Base-by-base conservation (phyloP, 2,113 vertebrate genomes). In the Nothocercus nigrocapillus region DNA sequence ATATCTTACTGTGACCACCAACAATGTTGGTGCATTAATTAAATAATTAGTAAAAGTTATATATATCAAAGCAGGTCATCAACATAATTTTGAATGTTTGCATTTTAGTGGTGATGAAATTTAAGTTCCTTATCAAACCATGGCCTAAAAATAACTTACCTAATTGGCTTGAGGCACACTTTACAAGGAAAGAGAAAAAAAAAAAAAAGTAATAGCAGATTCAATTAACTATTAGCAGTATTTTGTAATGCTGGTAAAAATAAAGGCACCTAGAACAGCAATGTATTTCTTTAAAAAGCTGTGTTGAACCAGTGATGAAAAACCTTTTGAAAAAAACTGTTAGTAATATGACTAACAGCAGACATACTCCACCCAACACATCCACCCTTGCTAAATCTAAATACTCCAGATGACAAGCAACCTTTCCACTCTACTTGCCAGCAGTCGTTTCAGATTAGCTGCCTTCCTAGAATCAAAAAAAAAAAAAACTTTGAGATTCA, bases 361-460 rank as follows among this genome's bases (percentile, higher is more conserved):
- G 88, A 20, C 85, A 87, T 74, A 93, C 98, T 96, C 96, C 97
- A 96, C 96, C 97, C 96, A 93, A 80, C 38, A 69, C 63, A 95
- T 88, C 75, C 94, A 89, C 91, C 91, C 93, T 73, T 30, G 64
- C 92, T 92, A 89, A 79, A 82, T 73, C 63, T 49, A 82, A 95
- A 90, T 88, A 81, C 85, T 89, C 92, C 93, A 96, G 88, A 95
- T 96, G 96, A 95, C 96, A 93, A 95, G 96, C 91, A 85, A 83
- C 93, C 90, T 89, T 89, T 66, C 94, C 82, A 64, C 40, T 30
- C 81, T 87, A 63, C 40, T 88, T 84, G 82, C 89, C 86, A 96
- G 66, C 92, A 79, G 77, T 28, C 79, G 73, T 56, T 93, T 80
- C 79, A 86, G 85, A 58, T 88, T 76, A 90, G 78, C 58, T 62